Evolutionary conservation across 2,888 invertebrate genomes (phyloP).

Genomic region (Aplocera efformata): DNA sequence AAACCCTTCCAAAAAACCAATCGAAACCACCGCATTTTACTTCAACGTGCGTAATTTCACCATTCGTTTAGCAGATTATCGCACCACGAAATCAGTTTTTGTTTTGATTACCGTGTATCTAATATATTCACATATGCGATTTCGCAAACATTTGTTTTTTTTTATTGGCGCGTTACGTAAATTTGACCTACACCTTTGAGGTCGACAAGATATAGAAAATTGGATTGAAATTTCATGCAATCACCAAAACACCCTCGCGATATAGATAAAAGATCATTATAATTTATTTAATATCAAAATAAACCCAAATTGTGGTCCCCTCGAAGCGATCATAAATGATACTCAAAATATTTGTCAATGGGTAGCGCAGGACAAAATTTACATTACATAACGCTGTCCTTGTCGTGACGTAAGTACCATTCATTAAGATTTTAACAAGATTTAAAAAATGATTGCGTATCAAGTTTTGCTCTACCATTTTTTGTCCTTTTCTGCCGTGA

Average conservation of each 20-base stretch:
- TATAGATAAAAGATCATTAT: constrained; percentile 6
- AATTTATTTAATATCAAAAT: constrained; percentile 2
- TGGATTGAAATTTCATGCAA: no score
- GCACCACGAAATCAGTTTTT: constrained; percentile 53
- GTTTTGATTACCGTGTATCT: no score
- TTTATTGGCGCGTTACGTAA: constrained; percentile 59
- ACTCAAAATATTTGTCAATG: constrained; percentile 9
- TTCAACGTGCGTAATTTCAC: constrained; percentile 28
- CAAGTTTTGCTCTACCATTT: neutral
- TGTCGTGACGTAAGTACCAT: constrained; percentile 60
- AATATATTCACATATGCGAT: constrained; percentile 23
- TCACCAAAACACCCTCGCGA: no score
- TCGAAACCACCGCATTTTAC: constrained; percentile 24
- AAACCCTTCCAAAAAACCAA: constrained; percentile 38
- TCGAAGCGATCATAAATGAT: constrained; percentile 2
- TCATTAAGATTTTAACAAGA: constrained; percentile 2
- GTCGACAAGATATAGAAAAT: constrained; percentile 69
- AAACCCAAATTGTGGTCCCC: constrained; percentile 7
- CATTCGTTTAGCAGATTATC: constrained; percentile 54
- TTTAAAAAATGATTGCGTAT: no score
- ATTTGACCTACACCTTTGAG: constrained; percentile 42
- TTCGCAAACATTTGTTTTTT: constrained; percentile 25
- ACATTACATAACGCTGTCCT: constrained; percentile 63
- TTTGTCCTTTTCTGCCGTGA: neutral
- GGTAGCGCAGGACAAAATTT: constrained; percentile 29